Evolutionary conservation across 2,888 invertebrate genomes (phyloP), one percentile per base, ranked within the genome.

Genomic region (Anoplius nigerrimus): DNA sequence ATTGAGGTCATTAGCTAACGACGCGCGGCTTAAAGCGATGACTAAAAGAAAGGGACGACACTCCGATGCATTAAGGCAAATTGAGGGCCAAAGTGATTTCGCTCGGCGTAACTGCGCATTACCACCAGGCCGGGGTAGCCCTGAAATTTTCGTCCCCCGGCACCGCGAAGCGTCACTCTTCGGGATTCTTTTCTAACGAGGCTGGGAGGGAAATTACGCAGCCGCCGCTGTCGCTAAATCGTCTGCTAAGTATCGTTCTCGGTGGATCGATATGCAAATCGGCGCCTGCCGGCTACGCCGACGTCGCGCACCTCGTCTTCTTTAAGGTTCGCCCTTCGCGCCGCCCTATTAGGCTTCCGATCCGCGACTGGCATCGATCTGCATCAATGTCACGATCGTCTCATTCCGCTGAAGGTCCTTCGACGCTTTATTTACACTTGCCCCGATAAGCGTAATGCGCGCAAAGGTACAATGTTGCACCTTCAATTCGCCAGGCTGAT

Each of bases 131-230:
- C 16, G 16, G 42, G 2, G 16, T 43, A 5, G 20, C 20, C 16
- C 16, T 56, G 43, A 43, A 56, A 56, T 56, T 55, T 34, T 6
- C 4, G 11, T 1, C 34, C 4, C n/a, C 11, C n/a, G n/a, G n/a
- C n/a, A 13, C 16, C 24, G 54, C 27, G 27, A 27, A 24, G 8
- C 21, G 15, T 2, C 4, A 5, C 18, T 46, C 27, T 45, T 45
- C 46, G 27, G 52, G 64, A 54, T 54, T 59, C 34, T 57, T 56
- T 51, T 18, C 71, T 78, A 78, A 78, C 76, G 70, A 78, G 71
- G n/a, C n/a, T n/a, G n/a, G 74, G 66, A 68, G 74, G 72, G 67
- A 76, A 76, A 79, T 79, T 76, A 76, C 71, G 55, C 66, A 24
- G 62, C 15, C 53, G 27, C 11, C 51, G 42, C 22, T 22, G 53